Conservation (phyloP, 2,797 vertebrate species). For the Vultur gryphus region DNA sequence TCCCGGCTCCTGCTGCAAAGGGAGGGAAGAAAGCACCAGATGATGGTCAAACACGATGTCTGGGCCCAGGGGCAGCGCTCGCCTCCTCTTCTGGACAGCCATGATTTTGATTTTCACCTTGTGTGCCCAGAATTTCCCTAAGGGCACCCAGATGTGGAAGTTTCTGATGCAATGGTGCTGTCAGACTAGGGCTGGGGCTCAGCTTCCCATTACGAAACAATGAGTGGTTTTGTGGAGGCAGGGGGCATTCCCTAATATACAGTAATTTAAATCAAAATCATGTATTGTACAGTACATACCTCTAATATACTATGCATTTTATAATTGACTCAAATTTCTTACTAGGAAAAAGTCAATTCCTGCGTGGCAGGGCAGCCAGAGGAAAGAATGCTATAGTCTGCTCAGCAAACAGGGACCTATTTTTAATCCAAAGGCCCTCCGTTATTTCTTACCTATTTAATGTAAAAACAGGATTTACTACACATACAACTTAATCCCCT, state of each 20-base stretch:
- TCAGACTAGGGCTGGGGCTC: not conserved
- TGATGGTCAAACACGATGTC: not conserved
- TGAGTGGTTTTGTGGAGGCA: not conserved
- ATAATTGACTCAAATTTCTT: constrained; percentile 10
- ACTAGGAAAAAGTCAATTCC: not conserved
- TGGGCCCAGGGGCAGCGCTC: not conserved
- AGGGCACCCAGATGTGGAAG: not conserved
- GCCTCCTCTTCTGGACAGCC: fast-evolving
- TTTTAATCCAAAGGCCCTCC: constrained; percentile 4
- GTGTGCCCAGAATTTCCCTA: not conserved
- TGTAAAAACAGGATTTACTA: constrained; percentile 23
- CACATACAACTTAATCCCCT: not conserved
- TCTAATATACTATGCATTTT: constrained; percentile 12
- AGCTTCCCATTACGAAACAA: not conserved
- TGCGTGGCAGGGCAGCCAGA: not conserved
- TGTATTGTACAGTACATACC: not conserved
- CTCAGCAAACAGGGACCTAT: not conserved
- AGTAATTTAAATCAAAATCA: not conserved
- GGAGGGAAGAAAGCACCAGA: not conserved
- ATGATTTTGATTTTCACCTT: not conserved
- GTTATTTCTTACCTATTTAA: not conserved
- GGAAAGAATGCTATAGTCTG: not conserved
- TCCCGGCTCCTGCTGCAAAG: not conserved
- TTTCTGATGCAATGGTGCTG: not conserved
- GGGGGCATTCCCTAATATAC: not conserved